These are phyloP conservation scores for Epistrophe grossulariae DNA, from an alignment of 2,888 invertebrate genomes.

Conservation along the genomic window DNA sequence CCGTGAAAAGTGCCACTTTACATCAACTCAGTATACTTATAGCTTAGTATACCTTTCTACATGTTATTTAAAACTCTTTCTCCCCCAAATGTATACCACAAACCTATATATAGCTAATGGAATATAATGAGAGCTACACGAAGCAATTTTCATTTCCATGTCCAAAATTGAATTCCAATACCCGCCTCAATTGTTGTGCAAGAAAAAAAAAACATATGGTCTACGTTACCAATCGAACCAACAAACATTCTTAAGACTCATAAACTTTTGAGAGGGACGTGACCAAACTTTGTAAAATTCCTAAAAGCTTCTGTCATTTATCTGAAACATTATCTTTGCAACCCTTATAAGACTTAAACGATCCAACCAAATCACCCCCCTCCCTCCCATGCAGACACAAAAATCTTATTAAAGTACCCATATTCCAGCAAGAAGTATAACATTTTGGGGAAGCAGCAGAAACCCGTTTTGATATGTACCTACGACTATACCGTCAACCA, in stretches of 20 bases:
- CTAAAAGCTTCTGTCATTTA: conserved; percentile 73
- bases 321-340: conserved; percentile 71
- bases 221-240: conserved; percentile 61
- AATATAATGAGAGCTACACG: conserved; percentile 48
- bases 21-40: not conserved
- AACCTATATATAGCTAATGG: conserved; percentile 15
- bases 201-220: conserved; percentile 55
- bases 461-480: conserved; percentile 38
- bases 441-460: conserved; percentile 60
- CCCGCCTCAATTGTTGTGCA: conserved; percentile 31
- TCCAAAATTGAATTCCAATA: conserved; percentile 74
- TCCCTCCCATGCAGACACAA: not conserved
- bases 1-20: conserved; percentile 18
- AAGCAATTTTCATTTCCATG: conserved; percentile 59
- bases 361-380: conserved; percentile 47
- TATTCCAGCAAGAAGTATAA: conserved; percentile 16
- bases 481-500: conserved; percentile 7
- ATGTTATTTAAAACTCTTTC: conserved; percentile 34
- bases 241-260: conserved; percentile 71
- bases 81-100: not conserved
- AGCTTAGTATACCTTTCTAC: not conserved
- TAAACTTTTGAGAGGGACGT: conserved; percentile 67
- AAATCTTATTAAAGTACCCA: conserved; percentile 60
- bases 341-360: conserved; percentile 63
- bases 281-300: conserved; percentile 73